Evolutionary conservation across 2,113 vertebrate genomes (phyloP).

Genomic region (Gopherus evgoodei): DNA sequence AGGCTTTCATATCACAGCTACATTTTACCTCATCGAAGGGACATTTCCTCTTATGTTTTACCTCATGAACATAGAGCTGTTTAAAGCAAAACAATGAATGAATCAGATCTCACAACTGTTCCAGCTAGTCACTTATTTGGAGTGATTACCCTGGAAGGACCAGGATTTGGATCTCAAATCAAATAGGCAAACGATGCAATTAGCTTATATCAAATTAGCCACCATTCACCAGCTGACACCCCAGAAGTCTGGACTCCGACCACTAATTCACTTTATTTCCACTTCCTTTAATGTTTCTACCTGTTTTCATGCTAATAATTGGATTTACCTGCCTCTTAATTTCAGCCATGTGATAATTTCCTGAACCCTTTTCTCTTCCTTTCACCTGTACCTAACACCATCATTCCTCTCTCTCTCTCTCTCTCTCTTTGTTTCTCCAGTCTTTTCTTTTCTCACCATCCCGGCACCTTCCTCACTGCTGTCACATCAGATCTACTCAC

Average conservation of each 20-base stretch:
- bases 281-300: slow-evolving; percentile 60
- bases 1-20: not conserved
- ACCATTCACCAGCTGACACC: slow-evolving; percentile 44
- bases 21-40: not conserved
- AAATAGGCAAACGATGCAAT: slow-evolving; percentile 50
- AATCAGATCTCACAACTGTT: not conserved
- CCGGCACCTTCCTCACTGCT: not conserved
- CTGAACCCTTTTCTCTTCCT: not conserved
- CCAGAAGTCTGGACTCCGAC: slow-evolving; percentile 25
- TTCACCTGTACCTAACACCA: not conserved
- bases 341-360: not conserved
- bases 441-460: not conserved
- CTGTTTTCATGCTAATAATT: slow-evolving; percentile 56
- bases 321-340: slow-evolving; percentile 49
- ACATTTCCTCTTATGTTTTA: not conserved
- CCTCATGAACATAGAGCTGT: not conserved
- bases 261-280: slow-evolving; percentile 67
- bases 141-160: slow-evolving; percentile 2
- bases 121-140: slow-evolving; percentile 19
- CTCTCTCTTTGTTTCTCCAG: not conserved
- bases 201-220: slow-evolving; percentile 57
- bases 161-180: slow-evolving; percentile 39
- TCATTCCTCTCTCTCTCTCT: not conserved
- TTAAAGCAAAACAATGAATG: slow-evolving; percentile 24
- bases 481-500: not conserved